Evolutionary conservation across 2,888 invertebrate species (phyloP), one percentile per base, ranked within the genome.

Genomic region (Boloria selene): DNA sequence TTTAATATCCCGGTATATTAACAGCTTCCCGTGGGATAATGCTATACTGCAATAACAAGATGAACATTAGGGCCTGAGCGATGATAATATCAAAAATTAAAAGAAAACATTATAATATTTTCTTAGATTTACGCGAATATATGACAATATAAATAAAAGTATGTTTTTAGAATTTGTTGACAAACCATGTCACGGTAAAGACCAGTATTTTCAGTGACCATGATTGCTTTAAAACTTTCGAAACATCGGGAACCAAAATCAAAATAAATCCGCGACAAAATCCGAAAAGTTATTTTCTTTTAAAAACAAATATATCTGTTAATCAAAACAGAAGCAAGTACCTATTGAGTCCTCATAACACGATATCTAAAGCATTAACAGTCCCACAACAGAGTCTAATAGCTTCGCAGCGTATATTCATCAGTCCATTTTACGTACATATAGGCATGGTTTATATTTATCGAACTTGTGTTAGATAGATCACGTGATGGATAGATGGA

Each of bases 401-500:
- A 45, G 56, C 45, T 56, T 45, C 22, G 22, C 56, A 56, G 26
- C 45, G 26, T 45, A 44, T 45, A 59, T 49, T 58, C 31, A 49
- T 17, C 17, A 13, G 38, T 49, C 17, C 49, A 49, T 47, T 59
- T 26, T 49, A 26, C 26, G 13, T 16, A n/a, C 16, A 58, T 59
- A 49, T 49, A 47, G 49, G 31, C 47, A 49, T 47, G 5, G 14
- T 1, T 10, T 31, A 18, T 50, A 49, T 56, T 38, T 22, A 26
- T 52, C 1, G 17, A 52, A 45, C 14, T 26, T 56, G 44, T 50
- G 51, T 61, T 44, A 47, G 53, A 45, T 50, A 54, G 13, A 38
- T 16, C 16, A 56, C 38, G 53, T 64, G 58, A 65, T 62, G 50
- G 64, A 62, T 67, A 62, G 26, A 70, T 63, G 49, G 55, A 53